Conservation (phyloP, 2,113 vertebrate species). For the Phainopepla nitens region DNA sequence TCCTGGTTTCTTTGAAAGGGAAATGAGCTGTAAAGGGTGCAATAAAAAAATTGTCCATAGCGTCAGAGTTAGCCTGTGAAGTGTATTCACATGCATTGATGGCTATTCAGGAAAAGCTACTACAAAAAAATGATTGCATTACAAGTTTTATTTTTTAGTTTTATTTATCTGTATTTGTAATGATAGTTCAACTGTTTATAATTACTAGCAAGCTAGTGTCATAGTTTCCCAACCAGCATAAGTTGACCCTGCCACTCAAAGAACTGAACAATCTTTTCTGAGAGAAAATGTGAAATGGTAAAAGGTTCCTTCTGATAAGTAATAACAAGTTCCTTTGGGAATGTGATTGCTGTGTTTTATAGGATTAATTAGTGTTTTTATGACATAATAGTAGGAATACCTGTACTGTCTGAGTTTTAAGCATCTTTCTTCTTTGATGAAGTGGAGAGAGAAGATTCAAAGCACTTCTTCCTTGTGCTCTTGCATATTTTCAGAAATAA, state of each 20-base stretch:
- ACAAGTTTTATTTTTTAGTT: background rate
- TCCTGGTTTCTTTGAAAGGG: background rate
- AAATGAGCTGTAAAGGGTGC: background rate
- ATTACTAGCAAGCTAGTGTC: background rate
- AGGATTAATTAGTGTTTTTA: background rate
- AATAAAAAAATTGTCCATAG: rapidly evolving
- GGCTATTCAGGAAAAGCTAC: background rate
- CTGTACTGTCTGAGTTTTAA: background rate
- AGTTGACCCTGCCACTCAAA: background rate
- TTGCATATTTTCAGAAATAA: background rate
- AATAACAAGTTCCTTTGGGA: background rate
- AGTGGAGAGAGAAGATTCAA: background rate
- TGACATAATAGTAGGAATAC: background rate
- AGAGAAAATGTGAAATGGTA: background rate
- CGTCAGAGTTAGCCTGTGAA: background rate
- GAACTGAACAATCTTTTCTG: background rate
- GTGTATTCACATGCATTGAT: background rate
- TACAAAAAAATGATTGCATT: background rate
- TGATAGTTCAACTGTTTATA: background rate
- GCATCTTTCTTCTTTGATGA: background rate
- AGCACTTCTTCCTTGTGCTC: background rate
- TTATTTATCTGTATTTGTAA: background rate
- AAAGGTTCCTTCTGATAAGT: background rate
- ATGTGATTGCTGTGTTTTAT: background rate
- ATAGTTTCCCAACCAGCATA: background rate